A percentile compares a stretch with the other conserved stretches of the same genome.
These are phyloP conservation scores for Didymodactylos carnosus DNA, from an alignment of 2,888 invertebrate genomes.

Conservation along the genomic window DNA sequence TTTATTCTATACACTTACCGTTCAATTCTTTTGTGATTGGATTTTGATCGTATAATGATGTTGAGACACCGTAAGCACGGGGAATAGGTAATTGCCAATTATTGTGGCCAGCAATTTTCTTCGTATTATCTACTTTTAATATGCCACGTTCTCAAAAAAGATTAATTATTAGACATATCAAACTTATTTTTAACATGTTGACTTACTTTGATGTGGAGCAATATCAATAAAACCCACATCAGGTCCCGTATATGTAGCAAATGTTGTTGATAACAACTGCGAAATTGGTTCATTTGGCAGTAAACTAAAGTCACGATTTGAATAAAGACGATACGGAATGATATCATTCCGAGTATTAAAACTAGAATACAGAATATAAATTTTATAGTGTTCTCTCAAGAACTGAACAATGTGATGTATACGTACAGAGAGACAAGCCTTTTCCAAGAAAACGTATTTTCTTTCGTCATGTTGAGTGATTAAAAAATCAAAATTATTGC, in stretches of 20 bases:
- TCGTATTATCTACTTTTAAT: background rate
- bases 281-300: background rate
- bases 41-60: constrained; percentile 62
- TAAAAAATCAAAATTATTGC: background rate
- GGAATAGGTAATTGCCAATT: constrained; percentile 17
- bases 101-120: background rate
- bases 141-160: background rate
- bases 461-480: background rate
- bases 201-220: background rate
- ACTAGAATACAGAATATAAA: background rate
- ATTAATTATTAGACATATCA: background rate
- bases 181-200: rapidly evolving
- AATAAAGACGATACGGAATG: background rate
- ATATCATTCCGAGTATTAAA: background rate
- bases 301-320: background rate
- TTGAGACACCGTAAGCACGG: constrained; percentile 48
- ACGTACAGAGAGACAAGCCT: background rate
- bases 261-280: background rate
- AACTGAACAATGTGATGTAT: too few species aligned
- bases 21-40: constrained; percentile 48
- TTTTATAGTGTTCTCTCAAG: too few species aligned
- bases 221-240: background rate
- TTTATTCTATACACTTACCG: constrained; percentile 23
- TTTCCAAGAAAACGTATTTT: background rate
- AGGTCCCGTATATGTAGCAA: background rate